Conservation (phyloP, 2,888 invertebrate species). For the Pheosia tremula region DNA sequence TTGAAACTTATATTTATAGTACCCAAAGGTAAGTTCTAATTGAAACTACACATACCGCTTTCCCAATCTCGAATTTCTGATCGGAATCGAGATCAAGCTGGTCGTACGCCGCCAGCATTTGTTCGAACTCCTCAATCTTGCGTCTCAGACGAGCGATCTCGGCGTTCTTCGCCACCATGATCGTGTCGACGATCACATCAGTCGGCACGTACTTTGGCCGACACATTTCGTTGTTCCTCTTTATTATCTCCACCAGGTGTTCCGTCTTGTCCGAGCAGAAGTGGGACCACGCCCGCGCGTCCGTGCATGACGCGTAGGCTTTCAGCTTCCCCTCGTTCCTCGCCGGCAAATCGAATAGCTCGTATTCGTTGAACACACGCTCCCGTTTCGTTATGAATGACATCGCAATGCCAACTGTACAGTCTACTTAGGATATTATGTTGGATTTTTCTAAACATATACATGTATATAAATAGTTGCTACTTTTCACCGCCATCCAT, state of each 20-base stretch:
- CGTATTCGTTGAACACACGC: constrained; percentile 76
- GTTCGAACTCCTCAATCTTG: constrained; percentile 76
- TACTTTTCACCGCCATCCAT: constrained; percentile 70
- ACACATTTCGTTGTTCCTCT: constrained; percentile 69
- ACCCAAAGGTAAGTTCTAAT: no score
- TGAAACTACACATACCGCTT: constrained; percentile 58
- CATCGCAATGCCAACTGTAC: constrained; percentile 56
- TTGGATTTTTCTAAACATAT: constrained; percentile 57
- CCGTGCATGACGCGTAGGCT: constrained; percentile 82
- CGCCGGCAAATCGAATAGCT: constrained; percentile 70
- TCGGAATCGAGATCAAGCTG: constrained; percentile 70
- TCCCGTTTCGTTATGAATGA: constrained; percentile 81
- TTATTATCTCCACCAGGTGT: constrained; percentile 83
- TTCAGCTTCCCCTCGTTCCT: constrained; percentile 84
- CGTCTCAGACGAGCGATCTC: constrained; percentile 77
- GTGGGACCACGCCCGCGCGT: constrained; percentile 84
- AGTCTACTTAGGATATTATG: constrained; percentile 51
- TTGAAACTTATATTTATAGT: no score
- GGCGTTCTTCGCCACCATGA: constrained; percentile 77
- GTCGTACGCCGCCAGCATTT: constrained; percentile 71
- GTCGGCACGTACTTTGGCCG: constrained; percentile 73
- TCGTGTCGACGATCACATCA: constrained; percentile 71
- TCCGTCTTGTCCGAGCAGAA: constrained; percentile 82
- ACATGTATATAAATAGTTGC: constrained; percentile 53
- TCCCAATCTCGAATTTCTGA: constrained; percentile 74